Percentiles rank a stretch among this genome's conserved stretches.
These are phyloP conservation scores for Anas platyrhynchos DNA, from an alignment of 2,113 vertebrate species.

Conservation along the genomic window DNA sequence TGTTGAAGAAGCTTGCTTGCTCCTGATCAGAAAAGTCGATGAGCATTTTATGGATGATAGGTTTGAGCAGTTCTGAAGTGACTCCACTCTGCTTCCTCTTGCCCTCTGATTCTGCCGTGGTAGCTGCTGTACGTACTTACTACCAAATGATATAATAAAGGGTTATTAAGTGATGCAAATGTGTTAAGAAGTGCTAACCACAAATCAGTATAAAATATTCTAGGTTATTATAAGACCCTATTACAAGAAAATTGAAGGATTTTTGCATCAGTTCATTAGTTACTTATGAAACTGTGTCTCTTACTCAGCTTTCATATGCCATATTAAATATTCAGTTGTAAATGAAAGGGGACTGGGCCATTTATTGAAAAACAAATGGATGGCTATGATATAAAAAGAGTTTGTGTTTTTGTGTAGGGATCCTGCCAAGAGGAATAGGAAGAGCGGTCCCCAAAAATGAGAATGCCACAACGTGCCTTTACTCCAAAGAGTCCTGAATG, in stretches of 20 bases:
- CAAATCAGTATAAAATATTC: constrained; percentile 37
- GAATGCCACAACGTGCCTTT: background rate
- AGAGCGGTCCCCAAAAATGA: constrained; percentile 1
- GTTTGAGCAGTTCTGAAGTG: background rate
- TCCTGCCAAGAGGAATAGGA: constrained; percentile 31
- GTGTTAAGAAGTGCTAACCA: background rate
- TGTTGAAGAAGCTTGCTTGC: background rate
- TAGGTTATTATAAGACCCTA: background rate
- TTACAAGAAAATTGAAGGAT: constrained; percentile 3
- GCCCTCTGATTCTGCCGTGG: background rate
- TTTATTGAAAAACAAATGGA: constrained; percentile 12
- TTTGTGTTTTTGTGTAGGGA: background rate
- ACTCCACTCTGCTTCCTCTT: background rate
- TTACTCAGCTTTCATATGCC: background rate
- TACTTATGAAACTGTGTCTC: constrained; percentile 15
- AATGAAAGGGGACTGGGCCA: background rate
- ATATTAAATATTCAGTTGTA: constrained; percentile 12
- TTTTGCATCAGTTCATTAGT: constrained; percentile 41
- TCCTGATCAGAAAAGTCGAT: background rate
- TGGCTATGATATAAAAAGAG: background rate
- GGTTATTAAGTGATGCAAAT: background rate
- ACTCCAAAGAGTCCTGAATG: constrained; percentile 44
- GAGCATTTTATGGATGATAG: background rate
- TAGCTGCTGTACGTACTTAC: background rate
- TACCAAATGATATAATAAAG: background rate